phyloP scores from a whole-genome alignment of 2,113 vertebrate species.

The Martes martes region DNA sequence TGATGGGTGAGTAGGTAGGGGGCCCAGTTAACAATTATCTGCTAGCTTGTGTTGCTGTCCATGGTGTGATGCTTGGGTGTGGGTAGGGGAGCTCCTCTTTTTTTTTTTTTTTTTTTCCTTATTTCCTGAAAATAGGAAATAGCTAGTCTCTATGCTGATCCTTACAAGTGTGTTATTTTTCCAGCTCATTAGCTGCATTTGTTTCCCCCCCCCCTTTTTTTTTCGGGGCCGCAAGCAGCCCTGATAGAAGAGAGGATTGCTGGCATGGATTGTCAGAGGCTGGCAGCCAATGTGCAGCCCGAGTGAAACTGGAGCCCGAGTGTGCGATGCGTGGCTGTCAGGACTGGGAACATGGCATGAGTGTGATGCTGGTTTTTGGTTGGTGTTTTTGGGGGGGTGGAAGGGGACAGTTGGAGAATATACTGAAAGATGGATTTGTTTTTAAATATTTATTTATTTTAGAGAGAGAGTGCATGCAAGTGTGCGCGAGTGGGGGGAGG shows the following conservation, averaged over 20 bases:
- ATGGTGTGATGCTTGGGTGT: background rate
- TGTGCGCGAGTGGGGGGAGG: background rate
- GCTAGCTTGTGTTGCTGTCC: background rate
- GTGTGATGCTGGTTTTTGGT: background rate
- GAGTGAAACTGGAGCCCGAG: background rate
- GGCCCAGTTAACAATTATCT: background rate
- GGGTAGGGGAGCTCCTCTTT: background rate
- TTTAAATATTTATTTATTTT: background rate
- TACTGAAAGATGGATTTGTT: background rate
- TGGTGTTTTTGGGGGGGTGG: background rate
- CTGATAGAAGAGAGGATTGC: background rate
- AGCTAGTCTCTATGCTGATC: conserved; percentile 30
- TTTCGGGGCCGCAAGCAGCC: background rate
- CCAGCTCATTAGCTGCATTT: conserved; percentile 65
- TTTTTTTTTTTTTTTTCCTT: background rate
- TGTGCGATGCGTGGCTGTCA: background rate
- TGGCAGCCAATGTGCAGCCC: background rate
- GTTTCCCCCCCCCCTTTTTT: background rate
- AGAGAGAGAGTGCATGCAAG: background rate
- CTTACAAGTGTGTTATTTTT: conserved; percentile 54
- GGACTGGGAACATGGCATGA: background rate
- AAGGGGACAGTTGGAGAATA: background rate
- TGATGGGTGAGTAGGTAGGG: rapidly evolving
- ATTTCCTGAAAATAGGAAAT: conserved; percentile 9
- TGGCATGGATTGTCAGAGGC: background rate